Evolutionary conservation across 2,888 invertebrate genomes (phyloP).

Genomic region (Morpho helenor): DNA sequence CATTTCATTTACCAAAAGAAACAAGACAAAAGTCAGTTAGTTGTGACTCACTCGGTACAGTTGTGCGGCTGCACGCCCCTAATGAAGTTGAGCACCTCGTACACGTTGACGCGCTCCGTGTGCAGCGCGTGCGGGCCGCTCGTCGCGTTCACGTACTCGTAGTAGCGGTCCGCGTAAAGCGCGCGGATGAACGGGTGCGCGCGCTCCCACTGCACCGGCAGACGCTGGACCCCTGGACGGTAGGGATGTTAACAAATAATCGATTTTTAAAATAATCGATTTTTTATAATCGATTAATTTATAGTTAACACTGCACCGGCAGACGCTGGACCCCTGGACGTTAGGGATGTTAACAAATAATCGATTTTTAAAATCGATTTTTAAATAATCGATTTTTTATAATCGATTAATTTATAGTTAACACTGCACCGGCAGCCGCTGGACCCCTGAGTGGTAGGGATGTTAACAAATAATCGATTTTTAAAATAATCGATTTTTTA

Average conservation of each 20-base stretch:
- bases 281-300: no score
- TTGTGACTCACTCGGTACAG: conserved; percentile 53
- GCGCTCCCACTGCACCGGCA: conserved; percentile 90
- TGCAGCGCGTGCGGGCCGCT: conserved; percentile 83
- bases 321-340: conserved; percentile 89
- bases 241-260: no score
- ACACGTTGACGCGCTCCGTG: conserved; percentile 84
- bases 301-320: conserved; percentile 91
- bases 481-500: no score
- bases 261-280: no score
- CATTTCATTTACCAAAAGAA: no score
- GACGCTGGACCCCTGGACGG: conserved; percentile 87
- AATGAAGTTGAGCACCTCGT: conserved; percentile 88
- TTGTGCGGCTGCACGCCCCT: conserved; percentile 82
- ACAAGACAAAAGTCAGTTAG: conserved; percentile 69
- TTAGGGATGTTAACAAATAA: no score
- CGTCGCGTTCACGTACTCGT: conserved; percentile 86
- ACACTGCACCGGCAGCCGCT: conserved; percentile 91
- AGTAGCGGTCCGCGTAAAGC: conserved; percentile 85
- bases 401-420: no score
- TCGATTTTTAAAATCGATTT: no score
- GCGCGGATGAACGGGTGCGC: conserved; percentile 85
- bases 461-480: no score
- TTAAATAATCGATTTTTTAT: no score
- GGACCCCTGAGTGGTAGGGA: conserved; percentile 88